phyloP scores from a whole-genome alignment of 2,113 vertebrate species.

The Arothron firmamentum region DNA sequence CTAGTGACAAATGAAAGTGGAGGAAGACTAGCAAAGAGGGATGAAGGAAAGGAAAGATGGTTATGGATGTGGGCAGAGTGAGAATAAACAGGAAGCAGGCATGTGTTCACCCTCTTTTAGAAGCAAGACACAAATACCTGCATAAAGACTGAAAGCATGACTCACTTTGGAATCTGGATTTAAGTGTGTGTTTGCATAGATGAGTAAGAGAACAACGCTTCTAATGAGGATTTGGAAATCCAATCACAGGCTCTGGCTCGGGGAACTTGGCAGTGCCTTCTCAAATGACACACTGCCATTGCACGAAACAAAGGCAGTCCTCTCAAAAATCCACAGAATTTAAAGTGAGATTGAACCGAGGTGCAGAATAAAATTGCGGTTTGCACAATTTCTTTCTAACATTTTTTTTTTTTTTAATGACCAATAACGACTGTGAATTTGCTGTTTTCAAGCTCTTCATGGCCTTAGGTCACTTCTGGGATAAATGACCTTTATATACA shows the following conservation, averaged over 20 bases:
- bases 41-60: conserved; percentile 45
- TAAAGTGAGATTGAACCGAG: conserved; percentile 24
- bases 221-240: conserved; percentile 56
- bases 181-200: conserved; percentile 28
- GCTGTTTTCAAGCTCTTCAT: no score
- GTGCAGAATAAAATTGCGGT: conserved; percentile 25
- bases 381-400: conserved; percentile 10
- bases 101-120: conserved; percentile 43
- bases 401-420: neutral
- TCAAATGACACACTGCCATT: conserved; percentile 43
- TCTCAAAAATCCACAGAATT: conserved; percentile 27
- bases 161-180: conserved; percentile 48
- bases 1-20: conserved; percentile 60
- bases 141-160: conserved; percentile 50
- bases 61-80: conserved; percentile 54
- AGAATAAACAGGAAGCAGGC: conserved; percentile 42
- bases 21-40: conserved; percentile 47
- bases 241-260: conserved; percentile 26
- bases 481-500: no score
- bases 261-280: conserved; percentile 38
- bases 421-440: conserved; percentile 1
- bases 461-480: no score
- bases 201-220: conserved; percentile 28
- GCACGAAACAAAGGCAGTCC: conserved; percentile 36
- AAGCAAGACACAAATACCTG: conserved; percentile 52